A percentile compares a stretch with the other conserved stretches of the same genome.
Evolutionary conservation across 1,140 invertebrate genomes (phyloP).

Genomic region (Pseudomyrmex flavicornis): DNA sequence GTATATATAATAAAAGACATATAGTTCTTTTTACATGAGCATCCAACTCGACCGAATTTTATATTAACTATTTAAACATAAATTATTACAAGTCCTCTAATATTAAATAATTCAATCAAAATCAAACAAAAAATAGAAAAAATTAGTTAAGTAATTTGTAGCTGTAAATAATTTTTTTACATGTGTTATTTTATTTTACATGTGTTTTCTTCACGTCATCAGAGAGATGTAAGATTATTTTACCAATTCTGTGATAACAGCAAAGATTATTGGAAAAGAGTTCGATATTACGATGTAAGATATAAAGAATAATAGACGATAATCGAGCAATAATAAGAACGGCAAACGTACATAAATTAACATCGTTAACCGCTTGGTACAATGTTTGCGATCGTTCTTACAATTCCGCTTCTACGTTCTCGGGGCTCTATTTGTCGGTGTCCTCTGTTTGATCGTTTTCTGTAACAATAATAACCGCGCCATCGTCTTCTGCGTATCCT

Average conservation of each 20-base stretch:
- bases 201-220: too few relatives aligned
- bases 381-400: slow-evolving; percentile 39
- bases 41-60: too few relatives aligned
- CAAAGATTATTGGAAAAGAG: too few relatives aligned
- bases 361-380: neutral
- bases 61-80: too few relatives aligned
- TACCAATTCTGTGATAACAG: neutral
- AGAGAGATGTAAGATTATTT: neutral
- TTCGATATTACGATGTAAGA: slow-evolving; percentile 21
- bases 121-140: too few relatives aligned
- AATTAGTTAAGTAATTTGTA: too few relatives aligned
- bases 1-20: neutral
- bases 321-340: slow-evolving; percentile 8
- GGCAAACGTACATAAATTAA: slow-evolving; percentile 28
- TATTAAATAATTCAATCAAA: too few relatives aligned
- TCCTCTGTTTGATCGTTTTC: slow-evolving; percentile 50
- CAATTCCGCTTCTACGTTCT: neutral
- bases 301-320: neutral
- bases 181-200: too few relatives aligned
- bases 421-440: neutral
- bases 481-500: slow-evolving; percentile 34
- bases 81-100: too few relatives aligned
- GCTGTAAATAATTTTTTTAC: too few relatives aligned
- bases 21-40: neutral
- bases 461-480: slow-evolving; percentile 57